phyloP scores from a whole-genome alignment of 2,797 vertebrate genomes.

The Dryobates pubescens region DNA sequence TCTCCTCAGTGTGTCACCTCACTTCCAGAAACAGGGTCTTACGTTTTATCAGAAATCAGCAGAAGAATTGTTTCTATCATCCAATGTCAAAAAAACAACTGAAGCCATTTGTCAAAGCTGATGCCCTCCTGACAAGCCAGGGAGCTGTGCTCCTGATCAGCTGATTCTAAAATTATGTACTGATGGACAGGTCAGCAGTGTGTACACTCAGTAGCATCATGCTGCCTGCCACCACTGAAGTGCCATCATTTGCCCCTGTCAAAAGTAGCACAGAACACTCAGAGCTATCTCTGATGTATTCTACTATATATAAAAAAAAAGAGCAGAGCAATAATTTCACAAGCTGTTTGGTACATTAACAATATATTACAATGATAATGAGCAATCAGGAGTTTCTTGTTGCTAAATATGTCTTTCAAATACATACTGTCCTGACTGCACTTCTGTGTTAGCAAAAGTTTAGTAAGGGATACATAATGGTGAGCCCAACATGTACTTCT shows the following conservation, averaged over 20 bases:
- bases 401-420: background rate
- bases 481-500: background rate
- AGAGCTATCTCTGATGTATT: background rate
- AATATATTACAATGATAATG: background rate
- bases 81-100: slow-evolving; percentile 82
- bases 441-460: background rate
- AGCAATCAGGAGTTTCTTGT: background rate
- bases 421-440: background rate
- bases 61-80: slow-evolving; percentile 72
- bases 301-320: background rate
- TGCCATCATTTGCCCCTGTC: background rate
- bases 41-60: slow-evolving; percentile 76
- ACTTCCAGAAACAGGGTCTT: slow-evolving; percentile 75
- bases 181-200: slow-evolving; percentile 81
- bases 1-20: slow-evolving; percentile 73
- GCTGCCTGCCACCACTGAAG: background rate
- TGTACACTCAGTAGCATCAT: background rate
- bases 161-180: slow-evolving; percentile 69
- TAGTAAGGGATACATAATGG: fast-evolving
- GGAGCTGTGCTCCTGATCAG: slow-evolving; percentile 79
- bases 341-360: background rate
- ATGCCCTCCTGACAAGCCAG: slow-evolving; percentile 83
- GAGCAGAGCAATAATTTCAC: background rate
- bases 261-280: background rate
- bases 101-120: slow-evolving; percentile 82